Conservation (phyloP, 2,113 vertebrate genomes). For the Caretta caretta region DNA sequence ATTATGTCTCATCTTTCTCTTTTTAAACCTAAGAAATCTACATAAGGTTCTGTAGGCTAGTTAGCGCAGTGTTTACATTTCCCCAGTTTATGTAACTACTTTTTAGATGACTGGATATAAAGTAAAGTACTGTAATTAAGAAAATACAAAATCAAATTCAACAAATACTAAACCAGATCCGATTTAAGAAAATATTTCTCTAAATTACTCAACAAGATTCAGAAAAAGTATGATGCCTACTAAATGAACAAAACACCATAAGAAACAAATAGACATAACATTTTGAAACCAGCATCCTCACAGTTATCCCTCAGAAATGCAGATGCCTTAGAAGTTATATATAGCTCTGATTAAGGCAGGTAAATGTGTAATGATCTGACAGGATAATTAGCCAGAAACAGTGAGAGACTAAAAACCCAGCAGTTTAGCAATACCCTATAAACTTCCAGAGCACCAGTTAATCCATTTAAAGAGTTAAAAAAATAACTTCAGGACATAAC, state of each 20-base stretch:
- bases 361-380: constrained; percentile 6
- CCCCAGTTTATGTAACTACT: background rate
- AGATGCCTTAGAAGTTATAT: background rate
- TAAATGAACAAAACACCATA: background rate
- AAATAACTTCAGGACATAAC: constrained; percentile 13
- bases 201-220: constrained; percentile 31
- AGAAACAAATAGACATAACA: constrained; percentile 15
- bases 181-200: background rate
- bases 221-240: background rate
- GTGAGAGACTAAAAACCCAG: constrained; percentile 16
- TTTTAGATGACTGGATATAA: background rate
- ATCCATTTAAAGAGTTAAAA: constrained; percentile 55
- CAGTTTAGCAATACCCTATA: background rate
- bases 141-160: background rate
- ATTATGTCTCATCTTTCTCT: background rate
- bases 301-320: background rate
- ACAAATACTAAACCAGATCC: background rate
- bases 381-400: background rate
- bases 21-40: background rate
- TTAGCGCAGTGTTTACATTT: background rate
- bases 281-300: background rate
- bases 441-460: background rate
- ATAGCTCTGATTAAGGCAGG: background rate
- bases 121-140: background rate
- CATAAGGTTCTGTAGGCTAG: background rate